Evolutionary conservation across 2,888 invertebrate species (phyloP).

Genomic region (Melanargia galathea): DNA sequence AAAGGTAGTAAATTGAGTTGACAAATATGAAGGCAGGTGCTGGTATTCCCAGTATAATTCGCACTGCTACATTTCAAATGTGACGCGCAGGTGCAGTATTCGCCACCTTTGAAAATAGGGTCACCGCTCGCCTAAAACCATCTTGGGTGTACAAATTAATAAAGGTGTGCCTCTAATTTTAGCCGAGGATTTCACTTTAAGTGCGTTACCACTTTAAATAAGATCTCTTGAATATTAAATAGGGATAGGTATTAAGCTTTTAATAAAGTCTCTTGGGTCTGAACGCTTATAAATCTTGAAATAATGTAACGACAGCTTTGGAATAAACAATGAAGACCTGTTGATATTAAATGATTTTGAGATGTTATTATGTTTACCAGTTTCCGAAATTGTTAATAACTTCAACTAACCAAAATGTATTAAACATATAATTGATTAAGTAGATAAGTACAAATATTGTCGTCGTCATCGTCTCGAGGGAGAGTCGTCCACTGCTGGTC

Average conservation of each 20-base stretch:
- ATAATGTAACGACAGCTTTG: constrained; percentile 12
- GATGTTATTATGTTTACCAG: neutral
- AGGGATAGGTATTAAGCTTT: constrained; percentile 67
- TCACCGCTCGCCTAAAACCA: constrained; percentile 27
- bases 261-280: constrained; percentile 74
- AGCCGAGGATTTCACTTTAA: constrained; percentile 21
- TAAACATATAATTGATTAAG: neutral
- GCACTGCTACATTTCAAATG: constrained; percentile 27
- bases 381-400: neutral
- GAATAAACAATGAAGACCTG: constrained; percentile 15
- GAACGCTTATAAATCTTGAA: constrained; percentile 62
- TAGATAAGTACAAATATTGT: too few relatives aligned
- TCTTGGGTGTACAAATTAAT: constrained; percentile 23
- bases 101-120: constrained; percentile 30
- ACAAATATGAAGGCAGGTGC: constrained; percentile 30
- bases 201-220: constrained; percentile 24
- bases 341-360: constrained; percentile 7
- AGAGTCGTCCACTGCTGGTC: too few relatives aligned
- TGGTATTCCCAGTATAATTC: constrained; percentile 22
- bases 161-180: constrained; percentile 23
- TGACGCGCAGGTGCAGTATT: constrained; percentile 33
- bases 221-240: constrained; percentile 51
- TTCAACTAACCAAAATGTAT: neutral
- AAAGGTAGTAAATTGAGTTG: constrained; percentile 21
- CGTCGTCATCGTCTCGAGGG: too few relatives aligned